phyloP scores from a whole-genome alignment of 2,797 vertebrate species.

The Apogon talboti region DNA sequence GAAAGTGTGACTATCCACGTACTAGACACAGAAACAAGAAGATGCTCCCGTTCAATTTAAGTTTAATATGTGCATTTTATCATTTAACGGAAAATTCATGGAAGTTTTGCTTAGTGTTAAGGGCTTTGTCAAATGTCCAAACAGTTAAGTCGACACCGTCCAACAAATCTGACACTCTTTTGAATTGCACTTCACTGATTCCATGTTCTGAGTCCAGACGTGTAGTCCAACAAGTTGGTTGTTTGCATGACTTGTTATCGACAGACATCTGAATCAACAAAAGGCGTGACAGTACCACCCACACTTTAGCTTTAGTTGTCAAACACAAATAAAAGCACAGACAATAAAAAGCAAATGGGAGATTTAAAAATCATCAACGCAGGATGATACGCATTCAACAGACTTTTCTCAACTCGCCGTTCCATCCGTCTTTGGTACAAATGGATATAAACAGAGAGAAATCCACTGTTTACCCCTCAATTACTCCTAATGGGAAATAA shows the following conservation, averaged over 20 bases:
- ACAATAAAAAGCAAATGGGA: slow-evolving; percentile 21
- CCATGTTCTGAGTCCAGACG: too few species aligned
- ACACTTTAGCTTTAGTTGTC: not conserved
- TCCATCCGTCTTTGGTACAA: slow-evolving; percentile 26
- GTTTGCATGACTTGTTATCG: not conserved
- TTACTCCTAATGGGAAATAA: slow-evolving; percentile 73
- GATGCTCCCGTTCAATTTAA: too few species aligned
- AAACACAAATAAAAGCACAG: slow-evolving; percentile 13
- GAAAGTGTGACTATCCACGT: too few species aligned
- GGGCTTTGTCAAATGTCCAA: too few species aligned
- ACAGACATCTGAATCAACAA: slow-evolving; percentile 4
- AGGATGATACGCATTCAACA: not conserved
- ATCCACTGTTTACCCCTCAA: slow-evolving; percentile 56
- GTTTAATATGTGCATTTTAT: too few species aligned
- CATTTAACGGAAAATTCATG: too few species aligned
- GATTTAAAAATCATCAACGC: slow-evolving; percentile 13
- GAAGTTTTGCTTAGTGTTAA: too few species aligned
- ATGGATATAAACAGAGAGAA: slow-evolving; percentile 32
- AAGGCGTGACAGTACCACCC: slow-evolving; percentile 8
- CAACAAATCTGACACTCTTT: slow-evolving; percentile 1
- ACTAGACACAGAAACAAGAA: too few species aligned
- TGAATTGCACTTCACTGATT: not conserved
- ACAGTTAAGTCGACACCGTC: slow-evolving; percentile 18
- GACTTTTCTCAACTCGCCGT: slow-evolving; percentile 10
- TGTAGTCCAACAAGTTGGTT: too few species aligned